Percentiles rank a stretch among this genome's conserved stretches.
Conservation (phyloP, 2,113 vertebrate species). For the Naja naja region DNA sequence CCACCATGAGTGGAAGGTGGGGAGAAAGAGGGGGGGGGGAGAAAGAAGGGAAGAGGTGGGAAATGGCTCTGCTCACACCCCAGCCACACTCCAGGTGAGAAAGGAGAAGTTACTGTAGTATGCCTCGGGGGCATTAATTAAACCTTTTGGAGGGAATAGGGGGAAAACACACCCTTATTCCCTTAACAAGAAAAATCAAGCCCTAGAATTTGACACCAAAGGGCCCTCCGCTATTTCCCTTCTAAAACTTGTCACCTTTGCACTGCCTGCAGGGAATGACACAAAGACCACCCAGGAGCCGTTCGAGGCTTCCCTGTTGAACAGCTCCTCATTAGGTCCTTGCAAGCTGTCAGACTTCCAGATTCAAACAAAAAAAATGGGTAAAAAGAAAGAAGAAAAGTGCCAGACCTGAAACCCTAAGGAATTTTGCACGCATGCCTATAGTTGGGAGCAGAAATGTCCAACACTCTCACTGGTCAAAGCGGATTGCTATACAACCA, state of each 20-base stretch:
- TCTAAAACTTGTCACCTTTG: conserved; percentile 1
- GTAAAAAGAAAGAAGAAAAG: background rate
- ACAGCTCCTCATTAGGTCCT: conserved; percentile 30
- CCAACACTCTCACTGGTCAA: background rate
- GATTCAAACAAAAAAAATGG: background rate
- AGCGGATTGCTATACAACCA: background rate
- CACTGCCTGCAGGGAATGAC: background rate
- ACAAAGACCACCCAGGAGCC: background rate
- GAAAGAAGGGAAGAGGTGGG: background rate
- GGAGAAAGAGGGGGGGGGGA: no score
- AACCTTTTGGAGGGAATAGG: background rate
- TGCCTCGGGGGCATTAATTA: conserved; percentile 31
- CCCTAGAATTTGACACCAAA: background rate
- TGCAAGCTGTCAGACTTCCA: conserved; percentile 20
- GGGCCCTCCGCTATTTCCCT: background rate
- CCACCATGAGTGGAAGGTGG: background rate
- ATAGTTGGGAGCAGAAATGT: background rate
- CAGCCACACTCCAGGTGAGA: conserved; percentile 6
- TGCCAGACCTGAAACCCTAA: background rate
- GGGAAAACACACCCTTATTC: background rate
- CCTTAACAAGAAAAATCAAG: conserved; percentile 22
- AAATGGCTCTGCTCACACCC: background rate
- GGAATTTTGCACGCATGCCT: background rate
- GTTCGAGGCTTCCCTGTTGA: background rate
- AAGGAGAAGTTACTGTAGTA: conserved; percentile 15